Percentiles rank a stretch among this genome's conserved stretches.
These are phyloP conservation scores for Coregonus clupeaformis DNA, from an alignment of 2,113 vertebrate species.

Conservation along the genomic window DNA sequence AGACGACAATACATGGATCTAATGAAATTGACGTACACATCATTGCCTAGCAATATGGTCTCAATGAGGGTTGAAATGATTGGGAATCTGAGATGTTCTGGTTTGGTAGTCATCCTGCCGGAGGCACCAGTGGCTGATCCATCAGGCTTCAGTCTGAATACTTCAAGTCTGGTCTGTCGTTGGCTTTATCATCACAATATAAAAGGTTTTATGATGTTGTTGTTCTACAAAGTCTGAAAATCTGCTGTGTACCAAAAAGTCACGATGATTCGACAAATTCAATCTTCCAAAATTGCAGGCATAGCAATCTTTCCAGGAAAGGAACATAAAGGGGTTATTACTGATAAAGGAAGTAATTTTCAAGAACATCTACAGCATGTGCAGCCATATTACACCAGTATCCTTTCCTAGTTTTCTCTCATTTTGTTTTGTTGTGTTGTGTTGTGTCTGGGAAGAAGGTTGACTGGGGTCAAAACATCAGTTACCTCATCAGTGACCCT, in stretches of 20 bases:
- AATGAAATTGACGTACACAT: conserved; percentile 58
- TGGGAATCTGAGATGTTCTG: conserved; percentile 26
- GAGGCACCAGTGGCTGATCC: conserved; percentile 51
- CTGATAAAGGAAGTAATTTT: too few species aligned
- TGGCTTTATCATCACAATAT: too few species aligned
- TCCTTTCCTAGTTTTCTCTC: too few species aligned
- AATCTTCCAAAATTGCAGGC: too few species aligned
- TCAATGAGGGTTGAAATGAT: conserved; percentile 61
- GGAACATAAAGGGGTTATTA: too few species aligned
- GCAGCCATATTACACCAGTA: too few species aligned
- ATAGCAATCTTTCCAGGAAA: too few species aligned
- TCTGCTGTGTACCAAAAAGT: too few species aligned
- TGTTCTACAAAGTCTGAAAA: too few species aligned
- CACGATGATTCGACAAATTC: too few species aligned
- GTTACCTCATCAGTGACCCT: not conserved
- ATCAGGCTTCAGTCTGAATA: not conserved
- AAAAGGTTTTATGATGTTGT: too few species aligned
- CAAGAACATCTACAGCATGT: too few species aligned
- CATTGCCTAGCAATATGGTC: conserved; percentile 59
- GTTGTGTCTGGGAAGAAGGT: not conserved
- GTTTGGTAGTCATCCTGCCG: conserved; percentile 24
- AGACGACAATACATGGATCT: conserved; percentile 25
- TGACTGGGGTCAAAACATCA: not conserved
- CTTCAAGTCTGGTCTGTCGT: not conserved
- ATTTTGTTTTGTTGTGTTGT: not conserved